Evolutionary conservation across 2,113 vertebrate species (phyloP), one percentile per base, ranked within the genome.

Genomic region (Callipepla californica): DNA sequence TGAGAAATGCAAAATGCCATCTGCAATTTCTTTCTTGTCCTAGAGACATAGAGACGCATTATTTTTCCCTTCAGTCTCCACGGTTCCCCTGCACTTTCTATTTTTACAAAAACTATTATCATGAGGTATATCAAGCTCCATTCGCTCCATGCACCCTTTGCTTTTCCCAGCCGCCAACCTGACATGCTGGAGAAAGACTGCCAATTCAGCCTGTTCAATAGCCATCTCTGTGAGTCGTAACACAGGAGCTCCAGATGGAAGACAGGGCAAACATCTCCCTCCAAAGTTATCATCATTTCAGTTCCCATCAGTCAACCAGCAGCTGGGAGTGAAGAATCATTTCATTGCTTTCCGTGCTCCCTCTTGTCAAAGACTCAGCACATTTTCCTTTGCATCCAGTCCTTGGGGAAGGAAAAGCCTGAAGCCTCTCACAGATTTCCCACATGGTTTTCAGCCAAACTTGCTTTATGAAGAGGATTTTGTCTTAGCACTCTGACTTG

Each of bases 201-300:
- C 94, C 97, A 97, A 95, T 77, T 74, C 65, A 76, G 90, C 83
- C 95, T 96, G 95, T 87, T 97, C 93, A 90, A 66, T 86, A 96
- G 94, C 87, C 88, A 83, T 96, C 78, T 95, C 93, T 1, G 11
- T 93, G 90, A 98, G 96, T 87, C 95, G 18, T 73, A 96, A 96
- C 95, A 95, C 94, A 96, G 95, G 83, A 97, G 90, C 94, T 98
- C 97, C 98, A 98, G 98, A 98, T 97, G 98, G 97, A 97, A 97
- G 84, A 90, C 75, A 95, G 85, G 84, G 96, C 87, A 97, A 97
- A 97, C 83, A 89, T 95, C 82, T 97, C 97, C 94, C 97, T 94
- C 74, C 93, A 96, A 97, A 96, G 68, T 87, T 92, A 93, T 92
- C 94, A 94, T 94, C 67, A 44, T 23, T 67, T 96, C 88, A 69